Evolutionary conservation across 2,113 vertebrate species (phyloP), one percentile per base, ranked within the genome.

Genomic region (Chloropsis hardwickii): DNA sequence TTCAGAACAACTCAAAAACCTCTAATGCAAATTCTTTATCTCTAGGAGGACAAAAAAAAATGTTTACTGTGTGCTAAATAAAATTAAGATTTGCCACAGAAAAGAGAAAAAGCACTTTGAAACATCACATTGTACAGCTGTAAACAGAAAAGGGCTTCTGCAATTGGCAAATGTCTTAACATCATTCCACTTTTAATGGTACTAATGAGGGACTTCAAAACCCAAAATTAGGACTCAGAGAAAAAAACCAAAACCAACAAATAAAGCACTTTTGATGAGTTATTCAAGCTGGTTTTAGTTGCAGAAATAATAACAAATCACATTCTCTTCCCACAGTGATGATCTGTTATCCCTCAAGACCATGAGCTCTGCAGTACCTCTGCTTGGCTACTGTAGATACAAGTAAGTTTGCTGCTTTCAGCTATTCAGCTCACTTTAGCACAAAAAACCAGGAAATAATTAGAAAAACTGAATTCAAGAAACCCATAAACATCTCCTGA

Each of bases 11-110:
- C 88, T 95, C 64, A 70, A 94, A 97, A 97, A 85, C 85, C 7
- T 73, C 40, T 67, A 91, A 91, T 90, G 93, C 74, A 97, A 94
- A 93, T 92, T 88, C 97, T 95, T 92, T 92, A 96, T 97, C 96
- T 86, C 83, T 44, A 81, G 66, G 62, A 94, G 61, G 94, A 79
- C 70, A 96, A 97, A 97, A 95, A 92, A 91, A 97, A 98, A 96
- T 96, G 97, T 97, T 98, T 97, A 92, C 96, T 47, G 15, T 40
- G 67, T 87, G 91, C 83, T 92, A 97, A 94, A 97, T 84, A 94
- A 97, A 97, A 97, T 96, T 96, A 97, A 97, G 90, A 95, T 92
- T 93, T 95, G 61, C 81, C 66, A 96, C 78, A 54, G 86, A 97
- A 96, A 14, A n/a, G 37, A 94, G 88, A 86, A 95, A 61, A 78